Base-by-base conservation (phyloP, 2,113 vertebrate species). In the Amphiprion ocellaris region DNA sequence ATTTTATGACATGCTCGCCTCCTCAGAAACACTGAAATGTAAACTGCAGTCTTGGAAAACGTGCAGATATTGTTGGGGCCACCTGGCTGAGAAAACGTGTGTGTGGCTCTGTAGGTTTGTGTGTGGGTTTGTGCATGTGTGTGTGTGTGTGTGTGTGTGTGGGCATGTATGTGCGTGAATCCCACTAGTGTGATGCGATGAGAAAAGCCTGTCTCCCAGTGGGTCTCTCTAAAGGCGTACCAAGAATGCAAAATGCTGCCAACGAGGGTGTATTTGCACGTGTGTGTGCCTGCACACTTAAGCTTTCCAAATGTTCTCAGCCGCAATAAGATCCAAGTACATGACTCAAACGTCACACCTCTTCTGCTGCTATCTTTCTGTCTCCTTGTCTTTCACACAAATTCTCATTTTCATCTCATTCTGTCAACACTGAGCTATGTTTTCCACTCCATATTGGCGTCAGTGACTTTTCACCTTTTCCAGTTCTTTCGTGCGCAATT, bases 281-380 rank as follows among this genome's bases (percentile, higher is more conserved):
- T 79, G 65, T 66, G 76, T 72, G 67, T 47, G 72, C n/a, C 47
- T 60, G 69, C 58, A 71, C 89, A 90, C 69, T 91, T 89, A 90
- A 94, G 89, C 86, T 83, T 72, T 90, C 91, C 92, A 93, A 95
- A 91, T 93, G 92, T 93, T 93, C 92, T 77, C 61, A 2, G 52
- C 79, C 67, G 74, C 19, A 28, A 71, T 79, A 49, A 37, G 70
- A 77, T 91, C 90, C 92, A 94, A 94, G 83, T 80, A 90, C 85
- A 87, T 93, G 93, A 94, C 78, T 94, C 91, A 94, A 89, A 84
- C 66, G 28, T 93, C 89, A 89, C 93, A 93, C 92, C 85, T 92
- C 89, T 88, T 85, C 83, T 85, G 68, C 63, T 88, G 77, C 87
- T 86, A 70, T 74, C 84, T 84, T 86, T 86, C 83, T 68, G 65